A percentile compares a stretch with the other conserved stretches of the same genome.
Evolutionary conservation across 1,140 invertebrate genomes (phyloP).

Genomic region (Pissodes strobi): DNA sequence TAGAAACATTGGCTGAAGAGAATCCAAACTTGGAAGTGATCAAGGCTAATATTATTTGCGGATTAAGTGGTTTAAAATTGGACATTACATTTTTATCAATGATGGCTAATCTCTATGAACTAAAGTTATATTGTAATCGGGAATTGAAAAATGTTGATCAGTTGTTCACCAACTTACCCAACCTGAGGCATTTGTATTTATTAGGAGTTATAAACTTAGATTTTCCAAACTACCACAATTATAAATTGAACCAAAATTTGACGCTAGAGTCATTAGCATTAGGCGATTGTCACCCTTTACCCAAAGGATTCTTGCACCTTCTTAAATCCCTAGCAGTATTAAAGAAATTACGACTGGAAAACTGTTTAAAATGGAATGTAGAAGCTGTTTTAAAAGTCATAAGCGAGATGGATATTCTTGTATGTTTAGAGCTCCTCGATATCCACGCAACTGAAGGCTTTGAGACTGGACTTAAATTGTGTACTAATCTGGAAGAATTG

Average conservation of each 20-base stretch:
- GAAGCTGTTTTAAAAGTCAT: not conserved
- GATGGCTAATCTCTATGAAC: not conserved
- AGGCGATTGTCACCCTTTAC: not conserved
- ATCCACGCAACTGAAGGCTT: not conserved
- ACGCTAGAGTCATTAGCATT: not conserved
- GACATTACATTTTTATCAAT: not conserved
- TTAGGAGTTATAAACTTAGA: not conserved
- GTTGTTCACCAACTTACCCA: not conserved
- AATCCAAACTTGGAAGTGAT: not conserved
- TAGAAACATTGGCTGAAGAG: not conserved
- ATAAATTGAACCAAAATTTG: not conserved
- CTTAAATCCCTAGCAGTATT: not conserved
- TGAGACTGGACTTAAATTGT: not conserved
- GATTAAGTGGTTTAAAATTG: not conserved
- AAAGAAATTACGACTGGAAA: not conserved
- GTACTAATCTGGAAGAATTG: not conserved
- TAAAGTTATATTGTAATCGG: not conserved
- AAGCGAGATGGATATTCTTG: not conserved
- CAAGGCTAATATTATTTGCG: not conserved
- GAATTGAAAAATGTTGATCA: not conserved
- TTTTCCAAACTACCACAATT: not conserved
- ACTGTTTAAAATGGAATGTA: not conserved
- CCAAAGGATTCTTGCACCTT: not conserved
- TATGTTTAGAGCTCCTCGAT: not conserved
- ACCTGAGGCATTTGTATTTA: not conserved